Percentiles rank a stretch among this genome's conserved stretches.
phyloP scores from a whole-genome alignment of 2,797 vertebrate species.

The Oreonectes daqikongensis region DNA sequence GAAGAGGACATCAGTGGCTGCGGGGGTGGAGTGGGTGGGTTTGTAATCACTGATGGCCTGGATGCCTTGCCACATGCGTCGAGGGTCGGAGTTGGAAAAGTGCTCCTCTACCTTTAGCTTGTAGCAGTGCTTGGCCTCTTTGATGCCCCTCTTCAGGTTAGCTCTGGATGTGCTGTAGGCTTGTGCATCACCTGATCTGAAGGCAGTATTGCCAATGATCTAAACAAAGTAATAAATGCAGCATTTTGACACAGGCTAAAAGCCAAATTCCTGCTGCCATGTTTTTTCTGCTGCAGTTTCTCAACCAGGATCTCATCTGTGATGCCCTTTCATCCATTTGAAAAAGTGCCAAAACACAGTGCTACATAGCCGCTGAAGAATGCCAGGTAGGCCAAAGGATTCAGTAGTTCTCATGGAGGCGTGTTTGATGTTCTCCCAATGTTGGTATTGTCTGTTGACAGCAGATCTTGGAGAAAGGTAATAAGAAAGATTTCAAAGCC shows the following conservation, averaged over 20 bases:
- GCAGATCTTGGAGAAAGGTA: slow-evolving; percentile 45
- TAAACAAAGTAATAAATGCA: slow-evolving; percentile 28
- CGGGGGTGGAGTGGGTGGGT: no score
- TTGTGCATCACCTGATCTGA: no score
- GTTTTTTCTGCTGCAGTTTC: slow-evolving; percentile 26
- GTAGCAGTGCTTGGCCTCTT: no score
- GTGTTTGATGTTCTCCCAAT: slow-evolving; percentile 38
- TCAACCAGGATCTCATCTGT: slow-evolving; percentile 37
- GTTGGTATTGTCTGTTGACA: slow-evolving; percentile 51
- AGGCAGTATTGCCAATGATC: no score
- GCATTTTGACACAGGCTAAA: slow-evolving; percentile 27
- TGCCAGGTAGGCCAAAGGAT: slow-evolving; percentile 40
- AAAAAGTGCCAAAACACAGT: slow-evolving; percentile 30
- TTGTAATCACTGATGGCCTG: no score
- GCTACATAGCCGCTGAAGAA: slow-evolving; percentile 28
- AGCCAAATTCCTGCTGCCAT: slow-evolving; percentile 39
- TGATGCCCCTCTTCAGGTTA: no score
- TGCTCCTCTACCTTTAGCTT: no score
- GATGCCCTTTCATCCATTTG: slow-evolving; percentile 41
- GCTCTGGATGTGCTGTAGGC: no score
- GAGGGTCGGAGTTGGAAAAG: no score
- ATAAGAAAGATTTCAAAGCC: slow-evolving; percentile 52
- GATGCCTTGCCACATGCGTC: no score
- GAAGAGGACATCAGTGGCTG: no score
- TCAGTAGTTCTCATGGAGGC: slow-evolving; percentile 28